These are phyloP conservation scores for Tachina grossa DNA, from an alignment of 2,888 invertebrate species.

Conservation along the genomic window DNA sequence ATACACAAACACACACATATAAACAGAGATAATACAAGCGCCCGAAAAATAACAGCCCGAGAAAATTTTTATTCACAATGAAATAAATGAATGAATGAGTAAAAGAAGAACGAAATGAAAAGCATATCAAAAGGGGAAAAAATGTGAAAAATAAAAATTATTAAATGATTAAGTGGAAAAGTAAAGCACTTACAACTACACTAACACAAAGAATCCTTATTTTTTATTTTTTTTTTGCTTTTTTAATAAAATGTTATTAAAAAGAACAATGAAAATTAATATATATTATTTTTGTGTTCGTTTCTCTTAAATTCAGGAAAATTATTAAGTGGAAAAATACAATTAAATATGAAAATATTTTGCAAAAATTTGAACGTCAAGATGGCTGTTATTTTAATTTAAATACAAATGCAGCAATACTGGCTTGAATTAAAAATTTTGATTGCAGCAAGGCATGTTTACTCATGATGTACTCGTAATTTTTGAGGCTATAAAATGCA, in stretches of 20 bases:
- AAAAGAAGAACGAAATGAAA: constrained; percentile 43
- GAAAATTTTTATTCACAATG: constrained; percentile 7
- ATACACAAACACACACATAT: not conserved
- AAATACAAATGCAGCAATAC: not conserved
- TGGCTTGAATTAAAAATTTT: not conserved
- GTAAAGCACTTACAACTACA: constrained; percentile 41
- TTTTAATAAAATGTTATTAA: constrained; percentile 27
- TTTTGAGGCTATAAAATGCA: not conserved
- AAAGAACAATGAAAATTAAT: constrained; percentile 37
- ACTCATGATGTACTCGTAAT: not conserved
- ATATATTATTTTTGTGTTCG: not conserved
- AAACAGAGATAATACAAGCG: not conserved
- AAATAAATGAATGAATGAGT: constrained; percentile 38
- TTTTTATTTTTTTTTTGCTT: too few species aligned
- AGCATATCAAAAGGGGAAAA: not conserved
- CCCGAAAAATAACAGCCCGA: not conserved
- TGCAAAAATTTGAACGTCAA: not conserved
- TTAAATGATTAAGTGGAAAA: constrained; percentile 63
- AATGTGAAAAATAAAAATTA: constrained; percentile 42
- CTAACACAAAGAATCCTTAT: not conserved
- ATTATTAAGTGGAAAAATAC: constrained; percentile 47
- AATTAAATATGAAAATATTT: constrained; percentile 44
- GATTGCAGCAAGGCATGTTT: not conserved
- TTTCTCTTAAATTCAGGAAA: constrained; percentile 24
- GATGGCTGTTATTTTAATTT: constrained; percentile 11